Percentiles rank a stretch among this genome's conserved stretches.
phyloP scores from a whole-genome alignment of 2,113 vertebrate species.

The Melanocharis versteri region DNA sequence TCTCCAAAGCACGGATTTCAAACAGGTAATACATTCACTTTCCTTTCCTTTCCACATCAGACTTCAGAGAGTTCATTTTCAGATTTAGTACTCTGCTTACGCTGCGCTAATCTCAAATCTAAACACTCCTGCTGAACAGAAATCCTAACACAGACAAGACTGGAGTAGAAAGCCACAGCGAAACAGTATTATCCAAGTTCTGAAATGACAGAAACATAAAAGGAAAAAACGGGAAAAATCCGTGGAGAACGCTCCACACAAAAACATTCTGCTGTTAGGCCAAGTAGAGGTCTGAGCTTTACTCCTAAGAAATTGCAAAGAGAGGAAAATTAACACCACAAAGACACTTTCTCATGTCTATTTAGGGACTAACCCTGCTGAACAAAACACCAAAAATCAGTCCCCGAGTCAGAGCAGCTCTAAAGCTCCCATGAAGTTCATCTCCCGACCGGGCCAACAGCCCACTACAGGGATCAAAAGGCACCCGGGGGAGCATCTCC shows the following conservation, averaged over 20 bases:
- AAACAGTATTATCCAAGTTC: background rate
- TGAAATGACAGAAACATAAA: background rate
- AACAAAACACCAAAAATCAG: too few species aligned
- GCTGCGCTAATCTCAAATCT: background rate
- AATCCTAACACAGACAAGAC: background rate
- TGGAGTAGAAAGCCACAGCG: background rate
- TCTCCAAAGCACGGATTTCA: background rate
- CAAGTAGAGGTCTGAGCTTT: background rate
- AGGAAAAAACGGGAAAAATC: background rate
- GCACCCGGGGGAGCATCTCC: background rate
- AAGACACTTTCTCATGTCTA: background rate
- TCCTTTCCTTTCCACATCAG: background rate
- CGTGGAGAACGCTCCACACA: background rate
- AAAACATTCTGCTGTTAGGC: background rate
- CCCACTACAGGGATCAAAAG: rapidly evolving
- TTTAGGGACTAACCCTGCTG: background rate
- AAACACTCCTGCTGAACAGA: background rate
- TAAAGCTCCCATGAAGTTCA: background rate
- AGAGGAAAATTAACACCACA: background rate
- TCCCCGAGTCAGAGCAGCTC: background rate
- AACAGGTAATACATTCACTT: background rate
- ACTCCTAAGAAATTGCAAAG: background rate
- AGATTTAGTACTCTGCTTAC: background rate
- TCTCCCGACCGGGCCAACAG: background rate
- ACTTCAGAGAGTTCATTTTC: background rate